Conservation (phyloP, 2,113 vertebrate species). For the Pimephales promelas region DNA sequence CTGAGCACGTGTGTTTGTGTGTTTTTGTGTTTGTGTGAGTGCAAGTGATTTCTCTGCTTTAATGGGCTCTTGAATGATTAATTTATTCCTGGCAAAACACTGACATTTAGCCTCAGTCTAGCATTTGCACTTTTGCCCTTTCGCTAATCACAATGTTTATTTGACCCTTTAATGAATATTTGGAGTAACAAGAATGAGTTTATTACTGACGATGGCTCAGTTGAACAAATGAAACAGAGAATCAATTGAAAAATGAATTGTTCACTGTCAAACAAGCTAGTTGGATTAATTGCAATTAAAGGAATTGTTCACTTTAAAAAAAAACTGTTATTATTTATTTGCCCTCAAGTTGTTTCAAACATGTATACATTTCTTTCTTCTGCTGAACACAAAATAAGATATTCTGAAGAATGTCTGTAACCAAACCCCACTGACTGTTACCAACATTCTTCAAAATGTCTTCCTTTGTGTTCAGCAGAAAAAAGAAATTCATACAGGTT, state of each 20-base stretch:
- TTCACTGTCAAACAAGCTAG: background rate
- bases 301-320: too few relatives aligned
- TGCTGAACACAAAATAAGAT: too few relatives aligned
- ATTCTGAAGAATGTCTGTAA: too few relatives aligned
- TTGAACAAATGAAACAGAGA: background rate
- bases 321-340: too few relatives aligned
- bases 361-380: too few relatives aligned
- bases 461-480: too few relatives aligned
- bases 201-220: background rate
- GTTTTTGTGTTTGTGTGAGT: background rate
- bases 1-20: background rate
- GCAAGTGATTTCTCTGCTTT: conserved; percentile 5
- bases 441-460: too few relatives aligned
- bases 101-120: background rate
- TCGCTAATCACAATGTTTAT: conserved; percentile 16
- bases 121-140: conserved; percentile 19
- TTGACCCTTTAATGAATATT: background rate
- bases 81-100: conserved; percentile 25
- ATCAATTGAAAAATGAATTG: background rate
- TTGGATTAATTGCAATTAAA: background rate
- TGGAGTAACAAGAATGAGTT: background rate
- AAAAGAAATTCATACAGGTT: too few relatives aligned
- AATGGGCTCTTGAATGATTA: background rate
- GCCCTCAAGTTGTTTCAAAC: too few relatives aligned
- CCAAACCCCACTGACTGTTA: too few relatives aligned